Conservation (phyloP, 1,140 invertebrate genomes). For the Zaprionus lachaisei region DNA sequence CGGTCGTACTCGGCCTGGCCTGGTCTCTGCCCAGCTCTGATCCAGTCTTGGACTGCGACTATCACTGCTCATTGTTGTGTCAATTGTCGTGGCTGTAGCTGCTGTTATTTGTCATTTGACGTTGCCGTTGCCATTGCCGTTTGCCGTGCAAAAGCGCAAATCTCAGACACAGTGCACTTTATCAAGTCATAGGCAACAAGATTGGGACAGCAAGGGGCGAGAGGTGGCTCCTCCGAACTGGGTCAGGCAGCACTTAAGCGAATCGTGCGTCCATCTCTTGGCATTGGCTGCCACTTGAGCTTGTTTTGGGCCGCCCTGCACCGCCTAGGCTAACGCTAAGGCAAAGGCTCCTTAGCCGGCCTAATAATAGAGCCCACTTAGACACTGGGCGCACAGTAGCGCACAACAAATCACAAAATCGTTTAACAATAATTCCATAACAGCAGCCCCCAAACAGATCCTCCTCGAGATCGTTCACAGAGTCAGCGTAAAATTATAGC, state of each 20-base stretch:
- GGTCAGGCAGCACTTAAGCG: slow-evolving; percentile 77
- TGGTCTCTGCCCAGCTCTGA: neutral
- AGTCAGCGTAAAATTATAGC: slow-evolving; percentile 80
- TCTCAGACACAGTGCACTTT: slow-evolving; percentile 70
- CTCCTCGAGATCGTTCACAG: slow-evolving; percentile 48
- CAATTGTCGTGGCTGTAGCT: slow-evolving; percentile 72
- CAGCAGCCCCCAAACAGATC: slow-evolving; percentile 39
- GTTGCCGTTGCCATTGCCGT: slow-evolving; percentile 43
- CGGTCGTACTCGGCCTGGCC: slow-evolving; percentile 39
- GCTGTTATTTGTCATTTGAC: slow-evolving; percentile 49
- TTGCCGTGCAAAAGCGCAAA: slow-evolving; percentile 69
- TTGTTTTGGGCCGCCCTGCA: slow-evolving; percentile 27
- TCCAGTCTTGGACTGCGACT: slow-evolving; percentile 32
- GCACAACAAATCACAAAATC: slow-evolving; percentile 82
- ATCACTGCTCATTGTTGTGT: slow-evolving; percentile 78
- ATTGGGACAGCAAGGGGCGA: neutral
- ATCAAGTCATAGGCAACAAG: slow-evolving; percentile 70
- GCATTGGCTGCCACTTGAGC: slow-evolving; percentile 75
- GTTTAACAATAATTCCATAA: slow-evolving; percentile 82
- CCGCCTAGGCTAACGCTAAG: slow-evolving; percentile 45
- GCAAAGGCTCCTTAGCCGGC: slow-evolving; percentile 23
- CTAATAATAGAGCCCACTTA: slow-evolving; percentile 64
- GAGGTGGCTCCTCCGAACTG: slow-evolving; percentile 55
- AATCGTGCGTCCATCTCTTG: slow-evolving; percentile 74
- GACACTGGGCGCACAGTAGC: slow-evolving; percentile 68